Evolutionary conservation across 2,797 vertebrate species (phyloP), one percentile per base, ranked within the genome.

Genomic region (Fringilla coelebs): DNA sequence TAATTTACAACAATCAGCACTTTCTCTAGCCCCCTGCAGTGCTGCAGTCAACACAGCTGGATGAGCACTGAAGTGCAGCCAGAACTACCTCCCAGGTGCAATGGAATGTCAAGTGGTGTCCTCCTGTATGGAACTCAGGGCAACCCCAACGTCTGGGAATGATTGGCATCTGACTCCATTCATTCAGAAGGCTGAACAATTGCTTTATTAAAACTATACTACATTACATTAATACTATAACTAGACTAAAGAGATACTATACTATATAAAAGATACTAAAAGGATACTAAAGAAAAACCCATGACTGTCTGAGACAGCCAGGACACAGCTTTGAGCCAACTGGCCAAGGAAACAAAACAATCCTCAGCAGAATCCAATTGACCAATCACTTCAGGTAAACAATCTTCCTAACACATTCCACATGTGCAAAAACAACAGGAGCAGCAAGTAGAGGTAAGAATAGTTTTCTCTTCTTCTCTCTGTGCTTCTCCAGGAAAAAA

Each of bases 111-210:
- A 66, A n/a, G 29, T 4, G 3, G 7, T 43, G 54, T 26, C 28
- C 25, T 87, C 21, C 4, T 16, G 32, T 57, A n/a, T 34, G 3
- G 9, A 57, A 15, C 16, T 21, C 21, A 34, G 54, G 32, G 54
- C 0, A 3, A 7, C 32, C 21, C 14, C 7, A 34, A 16, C 1
- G 2, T 24, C 21, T 57, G n/a, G 54, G 32, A 57, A 34, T 57
- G 54, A 57, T 2, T 57, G 32, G 14, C 14, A 24, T 57, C 21
- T 57, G 32, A 57, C 7, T 34, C 54, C 54, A 57, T 24, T 34
- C 32, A 34, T 57, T 57, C 54, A 57, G 54, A 57, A 57, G 21
- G 32, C 14, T 57, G 54, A 57, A 57, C 32, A 5, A 57, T 57
- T 34, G 32, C 54, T 57, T 57, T 16, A 34, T 24, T 57, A 34